Evolutionary conservation across 2,888 invertebrate species (phyloP), one percentile per base, ranked within the genome.

Genomic region (Lampropteryx suffumata): DNA sequence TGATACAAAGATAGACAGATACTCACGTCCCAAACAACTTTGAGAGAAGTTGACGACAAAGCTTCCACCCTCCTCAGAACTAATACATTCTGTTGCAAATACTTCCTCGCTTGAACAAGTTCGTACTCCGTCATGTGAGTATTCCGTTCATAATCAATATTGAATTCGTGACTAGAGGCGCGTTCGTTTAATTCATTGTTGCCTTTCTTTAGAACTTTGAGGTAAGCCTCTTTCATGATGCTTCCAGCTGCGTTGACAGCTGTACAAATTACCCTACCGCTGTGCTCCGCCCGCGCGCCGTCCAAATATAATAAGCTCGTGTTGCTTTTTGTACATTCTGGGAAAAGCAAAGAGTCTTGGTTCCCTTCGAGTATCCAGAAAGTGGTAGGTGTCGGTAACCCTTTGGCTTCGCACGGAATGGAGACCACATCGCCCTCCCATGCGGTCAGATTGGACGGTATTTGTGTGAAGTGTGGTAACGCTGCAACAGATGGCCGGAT

Each of bases 281-380:
- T 84, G 65, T 89, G 87, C 59, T 89, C 89, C 49, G 77, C 67
- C 63, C 78, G 84, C 49, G 83, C 89, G 50, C 80, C 81, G 58
- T 89, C 88, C 69, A 90, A 78, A 76, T 88, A 88, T 61, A 90
- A 74, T 65, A 90, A 76, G 65, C 88, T 90, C 34, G 89, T 76
- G 69, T 89, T 90, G 71, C 88, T 89, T 74, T 80, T 87, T 59
- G 83, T 86, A 55, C 90, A 90, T 73, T 89, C 89, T n/a, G 88
- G 88, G 64, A 90, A 90, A 57, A 89, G 74, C 59, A 90, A 73
- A 37, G 95, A 59, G 75, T 95, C 94, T 79, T 95, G 94, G 33
- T 94, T 95, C 52, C 98, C 97, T 82, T 98, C 98, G 70, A 97
- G 95, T 67, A 96, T 97, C 99, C 99, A 99, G 83, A 97, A 98